phyloP scores from a whole-genome alignment of 2,113 vertebrate species.

The Illadopsis cleaveri region DNA sequence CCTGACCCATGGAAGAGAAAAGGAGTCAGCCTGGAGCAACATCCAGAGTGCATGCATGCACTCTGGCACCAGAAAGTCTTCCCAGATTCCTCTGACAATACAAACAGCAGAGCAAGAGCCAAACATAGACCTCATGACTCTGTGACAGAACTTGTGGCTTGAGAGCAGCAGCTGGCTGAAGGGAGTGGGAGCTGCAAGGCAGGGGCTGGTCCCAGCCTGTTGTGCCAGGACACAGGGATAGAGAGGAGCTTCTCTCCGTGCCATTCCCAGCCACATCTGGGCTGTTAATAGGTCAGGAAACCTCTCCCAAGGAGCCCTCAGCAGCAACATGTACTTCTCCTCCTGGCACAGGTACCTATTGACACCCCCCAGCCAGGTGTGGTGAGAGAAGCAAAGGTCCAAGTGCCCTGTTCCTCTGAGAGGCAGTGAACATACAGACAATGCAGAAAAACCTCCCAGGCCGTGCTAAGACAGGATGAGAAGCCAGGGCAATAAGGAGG shows the following conservation, averaged over 20 bases:
- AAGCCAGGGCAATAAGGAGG: background rate
- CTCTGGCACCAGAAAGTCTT: background rate
- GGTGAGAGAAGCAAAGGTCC: background rate
- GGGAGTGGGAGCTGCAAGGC: background rate
- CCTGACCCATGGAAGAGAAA: background rate
- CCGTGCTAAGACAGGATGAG: background rate
- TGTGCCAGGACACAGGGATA: background rate
- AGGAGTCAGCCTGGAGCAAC: background rate
- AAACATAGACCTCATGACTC: background rate
- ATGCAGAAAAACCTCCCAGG: background rate
- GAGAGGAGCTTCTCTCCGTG: background rate
- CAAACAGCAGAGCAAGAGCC: background rate
- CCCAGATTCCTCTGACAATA: background rate
- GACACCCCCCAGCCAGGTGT: background rate
- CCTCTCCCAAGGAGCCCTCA: background rate
- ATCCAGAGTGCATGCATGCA: background rate
- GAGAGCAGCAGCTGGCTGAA: rapidly evolving
- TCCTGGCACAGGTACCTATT: background rate
- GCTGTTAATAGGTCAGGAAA: background rate
- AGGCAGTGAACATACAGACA: rapidly evolving
- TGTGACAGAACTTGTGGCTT: background rate
- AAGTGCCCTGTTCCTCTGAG: background rate
- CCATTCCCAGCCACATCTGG: background rate
- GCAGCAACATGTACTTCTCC: background rate
- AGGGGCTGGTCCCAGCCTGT: background rate